Evolutionary conservation across 2,113 vertebrate species (phyloP).

Genomic region (Dicaeum eximium): DNA sequence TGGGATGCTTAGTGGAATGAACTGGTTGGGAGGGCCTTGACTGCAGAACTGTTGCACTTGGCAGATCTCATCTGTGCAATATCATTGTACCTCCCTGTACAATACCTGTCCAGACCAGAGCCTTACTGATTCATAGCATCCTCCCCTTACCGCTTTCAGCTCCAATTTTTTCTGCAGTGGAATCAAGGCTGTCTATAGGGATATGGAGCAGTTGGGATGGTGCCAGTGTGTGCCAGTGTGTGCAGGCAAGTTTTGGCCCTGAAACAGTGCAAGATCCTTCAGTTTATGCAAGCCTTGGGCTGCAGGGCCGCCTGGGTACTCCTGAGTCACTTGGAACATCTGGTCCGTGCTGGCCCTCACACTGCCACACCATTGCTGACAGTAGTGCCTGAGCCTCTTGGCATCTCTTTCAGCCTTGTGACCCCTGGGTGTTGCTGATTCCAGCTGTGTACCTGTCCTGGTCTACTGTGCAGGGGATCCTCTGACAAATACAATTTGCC

Average conservation of each 20-base stretch:
- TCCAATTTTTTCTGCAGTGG: neutral
- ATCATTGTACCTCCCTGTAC: neutral
- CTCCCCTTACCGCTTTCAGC: neutral
- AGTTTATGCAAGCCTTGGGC: neutral
- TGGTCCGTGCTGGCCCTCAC: neutral
- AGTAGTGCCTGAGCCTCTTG: neutral
- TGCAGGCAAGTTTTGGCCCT: neutral
- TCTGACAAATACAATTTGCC: neutral
- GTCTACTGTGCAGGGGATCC: neutral
- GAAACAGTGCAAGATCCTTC: neutral
- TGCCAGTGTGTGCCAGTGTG: neutral
- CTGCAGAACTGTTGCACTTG: neutral
- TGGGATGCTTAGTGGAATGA: neutral
- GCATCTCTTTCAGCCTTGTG: neutral
- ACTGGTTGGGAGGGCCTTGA: neutral
- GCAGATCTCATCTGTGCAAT: neutral
- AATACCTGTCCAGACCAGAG: neutral
- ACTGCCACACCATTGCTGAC: neutral
- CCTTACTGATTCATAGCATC: neutral
- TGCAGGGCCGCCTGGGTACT: neutral
- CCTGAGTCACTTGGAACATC: neutral
- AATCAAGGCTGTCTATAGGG: neutral
- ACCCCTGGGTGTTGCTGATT: neutral
- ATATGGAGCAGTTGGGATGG: neutral
- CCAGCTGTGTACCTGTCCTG: neutral